These are phyloP conservation scores for Drosophila prolongata DNA, from an alignment of 2,888 invertebrate species.

Conservation along the genomic window DNA sequence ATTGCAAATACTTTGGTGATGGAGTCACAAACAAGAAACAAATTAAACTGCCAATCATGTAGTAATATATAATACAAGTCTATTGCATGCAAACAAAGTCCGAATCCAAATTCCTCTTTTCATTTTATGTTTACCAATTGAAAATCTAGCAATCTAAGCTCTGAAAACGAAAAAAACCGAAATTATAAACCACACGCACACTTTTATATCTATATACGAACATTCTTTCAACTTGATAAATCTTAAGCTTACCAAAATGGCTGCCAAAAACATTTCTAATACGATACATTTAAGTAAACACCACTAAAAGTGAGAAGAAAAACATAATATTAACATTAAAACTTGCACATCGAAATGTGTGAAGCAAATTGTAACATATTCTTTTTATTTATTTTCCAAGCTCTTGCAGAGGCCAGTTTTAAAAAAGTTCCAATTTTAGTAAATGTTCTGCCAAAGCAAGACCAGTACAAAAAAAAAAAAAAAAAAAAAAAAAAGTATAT, in stretches of 20 bases:
- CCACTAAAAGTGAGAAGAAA: slow-evolving; percentile 59
- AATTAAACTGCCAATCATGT: slow-evolving; percentile 18
- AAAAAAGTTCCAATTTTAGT: no score
- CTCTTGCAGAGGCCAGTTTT: neutral
- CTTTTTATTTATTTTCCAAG: slow-evolving; percentile 57
- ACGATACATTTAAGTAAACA: slow-evolving; percentile 56
- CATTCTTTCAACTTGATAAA: slow-evolving; percentile 23
- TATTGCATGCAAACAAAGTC: slow-evolving; percentile 44
- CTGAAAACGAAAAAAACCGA: slow-evolving; percentile 3
- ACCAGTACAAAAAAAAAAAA: no score
- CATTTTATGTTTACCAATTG: neutral
- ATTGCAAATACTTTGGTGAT: slow-evolving; percentile 17
- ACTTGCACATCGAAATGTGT: slow-evolving; percentile 47
- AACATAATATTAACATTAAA: slow-evolving; percentile 56
- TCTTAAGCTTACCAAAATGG: slow-evolving; percentile 50
- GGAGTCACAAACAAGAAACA: slow-evolving; percentile 22
- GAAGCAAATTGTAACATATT: slow-evolving; percentile 63
- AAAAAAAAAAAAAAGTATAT: no score
- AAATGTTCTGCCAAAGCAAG: no score
- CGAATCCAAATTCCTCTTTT: slow-evolving; percentile 10
- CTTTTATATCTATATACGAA: slow-evolving; percentile 13
- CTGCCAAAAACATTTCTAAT: slow-evolving; percentile 67
- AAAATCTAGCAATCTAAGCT: slow-evolving; percentile 25
- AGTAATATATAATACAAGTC: slow-evolving; percentile 4
- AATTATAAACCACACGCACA: slow-evolving; percentile 8